phyloP scores from a whole-genome alignment of 2,797 vertebrate species.

The Melanogrammus aeglefinus region DNA sequence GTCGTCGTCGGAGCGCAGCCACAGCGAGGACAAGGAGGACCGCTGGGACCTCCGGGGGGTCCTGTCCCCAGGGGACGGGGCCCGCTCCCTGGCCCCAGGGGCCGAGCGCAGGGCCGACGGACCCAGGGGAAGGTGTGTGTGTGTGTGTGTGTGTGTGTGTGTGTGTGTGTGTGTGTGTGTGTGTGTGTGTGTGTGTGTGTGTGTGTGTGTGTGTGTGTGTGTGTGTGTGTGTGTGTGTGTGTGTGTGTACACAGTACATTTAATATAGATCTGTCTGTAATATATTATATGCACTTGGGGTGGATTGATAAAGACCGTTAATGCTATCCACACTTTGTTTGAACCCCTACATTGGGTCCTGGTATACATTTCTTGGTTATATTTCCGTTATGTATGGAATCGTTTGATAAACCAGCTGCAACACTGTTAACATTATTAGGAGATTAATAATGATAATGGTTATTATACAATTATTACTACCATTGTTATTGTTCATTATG shows the following conservation, averaged over 20 bases:
- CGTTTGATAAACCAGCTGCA: background rate
- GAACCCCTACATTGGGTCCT: background rate
- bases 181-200: background rate
- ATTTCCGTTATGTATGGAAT: too few relatives aligned
- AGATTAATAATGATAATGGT: background rate
- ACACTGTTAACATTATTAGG: background rate
- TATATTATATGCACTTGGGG: background rate
- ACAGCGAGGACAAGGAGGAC: constrained; percentile 83
- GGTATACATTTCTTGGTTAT: too few relatives aligned
- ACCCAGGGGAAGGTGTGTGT: constrained; percentile 67
- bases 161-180: too few relatives aligned
- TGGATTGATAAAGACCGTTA: background rate
- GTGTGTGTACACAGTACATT: background rate
- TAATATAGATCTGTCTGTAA: background rate
- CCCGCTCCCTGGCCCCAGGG: constrained; percentile 45
- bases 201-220: too few relatives aligned
- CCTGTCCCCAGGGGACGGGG: constrained; percentile 60
- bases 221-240: too few relatives aligned
- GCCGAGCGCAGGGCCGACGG: constrained; percentile 62
- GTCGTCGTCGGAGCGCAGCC: constrained; percentile 78
- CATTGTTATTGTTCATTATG: background rate
- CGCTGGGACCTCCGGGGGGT: constrained; percentile 59
- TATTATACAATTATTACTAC: background rate
- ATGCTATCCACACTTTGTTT: background rate
- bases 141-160: background rate